phyloP scores from a whole-genome alignment of 2,113 vertebrate genomes.

The Sphaerodactylus townsendi region DNA sequence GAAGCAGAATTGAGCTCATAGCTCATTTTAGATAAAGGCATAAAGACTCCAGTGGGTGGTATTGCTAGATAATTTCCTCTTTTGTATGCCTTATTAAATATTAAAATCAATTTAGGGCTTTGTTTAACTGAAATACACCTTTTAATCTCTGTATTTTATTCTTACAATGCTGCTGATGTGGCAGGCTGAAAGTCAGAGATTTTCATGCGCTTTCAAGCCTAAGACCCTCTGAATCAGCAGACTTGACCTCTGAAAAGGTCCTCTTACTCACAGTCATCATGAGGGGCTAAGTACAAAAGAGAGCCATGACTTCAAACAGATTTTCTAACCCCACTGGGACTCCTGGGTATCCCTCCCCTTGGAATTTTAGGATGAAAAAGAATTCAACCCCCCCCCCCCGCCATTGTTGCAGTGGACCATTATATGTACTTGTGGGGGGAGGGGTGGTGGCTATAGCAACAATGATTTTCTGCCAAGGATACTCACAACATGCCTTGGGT shows the following conservation, averaged over 20 bases:
- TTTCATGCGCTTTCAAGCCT: slow-evolving; percentile 22
- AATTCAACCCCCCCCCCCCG: background rate
- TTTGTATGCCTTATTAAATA: background rate
- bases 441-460: background rate
- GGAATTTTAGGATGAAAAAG: background rate
- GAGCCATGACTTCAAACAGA: background rate
- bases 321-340: slow-evolving; percentile 11
- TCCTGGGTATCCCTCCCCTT: background rate
- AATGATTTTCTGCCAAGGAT: background rate
- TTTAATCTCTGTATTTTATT: slow-evolving; percentile 30
- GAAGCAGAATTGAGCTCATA: background rate
- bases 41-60: background rate
- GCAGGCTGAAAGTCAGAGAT: slow-evolving; percentile 12
- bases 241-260: slow-evolving; percentile 11
- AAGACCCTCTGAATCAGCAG: slow-evolving; percentile 29
- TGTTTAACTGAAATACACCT: background rate
- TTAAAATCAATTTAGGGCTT: slow-evolving; percentile 8
- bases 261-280: slow-evolving; percentile 1
- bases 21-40: background rate
- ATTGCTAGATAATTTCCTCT: background rate
- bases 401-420: background rate
- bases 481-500: background rate
- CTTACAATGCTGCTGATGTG: background rate
- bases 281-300: background rate
- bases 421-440: background rate